Base-by-base conservation (phyloP, 92 coral and sea anemone genomes). In the Parazoanthus swiftii region DNA sequence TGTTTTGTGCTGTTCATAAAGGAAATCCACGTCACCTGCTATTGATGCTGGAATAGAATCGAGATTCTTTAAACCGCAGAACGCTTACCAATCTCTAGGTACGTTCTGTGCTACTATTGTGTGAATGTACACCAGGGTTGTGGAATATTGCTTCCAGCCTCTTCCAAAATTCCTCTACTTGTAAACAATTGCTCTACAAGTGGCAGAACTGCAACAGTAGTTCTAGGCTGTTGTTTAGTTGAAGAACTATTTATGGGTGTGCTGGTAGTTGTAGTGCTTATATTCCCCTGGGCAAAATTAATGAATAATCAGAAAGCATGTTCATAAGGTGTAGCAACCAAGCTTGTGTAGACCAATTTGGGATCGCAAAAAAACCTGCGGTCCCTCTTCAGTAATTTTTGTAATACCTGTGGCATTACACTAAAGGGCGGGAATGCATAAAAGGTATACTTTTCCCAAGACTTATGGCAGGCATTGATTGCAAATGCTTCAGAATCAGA, bases 361-460 rank as follows among this genome's bases (percentile, higher is more conserved):
- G 91, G 14, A 88, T 77, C 80, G 88, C 90, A n/a, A 79, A 67
- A 0, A 91, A 0, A 4, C 93, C 93, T 72, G 89, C 84, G 37
- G 89, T 88, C 76, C 44, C 15, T 89, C 93, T 16, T 83, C 81
- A 36, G 59, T 42, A 54, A 89, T 79, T 81, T 91, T 88, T 85
- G 89, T 39, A 91, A 74, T 4, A 91, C 89, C 3, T 39, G 42
- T 39, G 42, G 42, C 4, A 39, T 39, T 39, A 39, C 42, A 39
- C 42, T 39, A 39, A 86, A 92, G 56, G 92, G 92, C 36, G 92
- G 92, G 72, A 82, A 92, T 56, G 94, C 92, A 92, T 86, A 92
- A 77, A 89, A 92, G 54, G 26, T 84, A 74, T 76, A 89, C 42
- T 74, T 2, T 36, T 76, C 75, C 92, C 94, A 89, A 1, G 77